Conservation (phyloP, 2,797 vertebrate genomes). For the Emys orbicularis region DNA sequence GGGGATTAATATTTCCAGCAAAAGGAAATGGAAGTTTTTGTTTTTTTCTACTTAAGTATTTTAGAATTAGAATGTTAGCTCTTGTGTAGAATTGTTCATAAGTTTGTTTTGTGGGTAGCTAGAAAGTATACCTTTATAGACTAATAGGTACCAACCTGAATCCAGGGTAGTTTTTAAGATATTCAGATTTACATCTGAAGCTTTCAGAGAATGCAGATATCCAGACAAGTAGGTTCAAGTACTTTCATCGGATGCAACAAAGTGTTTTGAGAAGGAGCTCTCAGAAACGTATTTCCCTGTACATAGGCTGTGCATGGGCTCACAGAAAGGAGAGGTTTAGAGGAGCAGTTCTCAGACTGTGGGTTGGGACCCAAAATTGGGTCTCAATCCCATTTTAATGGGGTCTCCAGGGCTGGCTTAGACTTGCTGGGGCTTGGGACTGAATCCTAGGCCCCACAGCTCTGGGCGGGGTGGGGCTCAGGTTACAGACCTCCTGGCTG, state of each 20-base stretch:
- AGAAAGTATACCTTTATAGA: background rate
- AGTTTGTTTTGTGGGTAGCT: background rate
- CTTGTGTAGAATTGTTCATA: background rate
- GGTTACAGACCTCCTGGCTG: too few species aligned
- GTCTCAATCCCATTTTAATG: too few species aligned
- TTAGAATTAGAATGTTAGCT: background rate
- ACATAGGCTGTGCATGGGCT: fast-evolving
- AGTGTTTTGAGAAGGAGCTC: background rate
- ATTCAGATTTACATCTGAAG: background rate
- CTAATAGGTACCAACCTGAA: background rate
- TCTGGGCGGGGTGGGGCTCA: too few species aligned
- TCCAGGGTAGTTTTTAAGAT: background rate
- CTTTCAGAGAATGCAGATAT: background rate
- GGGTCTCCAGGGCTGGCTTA: too few species aligned
- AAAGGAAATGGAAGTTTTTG: background rate
- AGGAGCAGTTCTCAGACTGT: background rate
- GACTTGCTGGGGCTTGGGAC: too few species aligned
- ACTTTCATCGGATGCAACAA: background rate
- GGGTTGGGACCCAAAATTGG: too few species aligned
- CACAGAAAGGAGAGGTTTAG: background rate
- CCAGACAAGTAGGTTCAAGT: background rate
- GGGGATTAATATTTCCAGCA: background rate
- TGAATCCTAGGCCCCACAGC: too few species aligned
- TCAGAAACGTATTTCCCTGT: background rate
- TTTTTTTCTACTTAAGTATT: background rate